phyloP scores from a whole-genome alignment of 2,113 vertebrate genomes.

The Lucifuga dentata region DNA sequence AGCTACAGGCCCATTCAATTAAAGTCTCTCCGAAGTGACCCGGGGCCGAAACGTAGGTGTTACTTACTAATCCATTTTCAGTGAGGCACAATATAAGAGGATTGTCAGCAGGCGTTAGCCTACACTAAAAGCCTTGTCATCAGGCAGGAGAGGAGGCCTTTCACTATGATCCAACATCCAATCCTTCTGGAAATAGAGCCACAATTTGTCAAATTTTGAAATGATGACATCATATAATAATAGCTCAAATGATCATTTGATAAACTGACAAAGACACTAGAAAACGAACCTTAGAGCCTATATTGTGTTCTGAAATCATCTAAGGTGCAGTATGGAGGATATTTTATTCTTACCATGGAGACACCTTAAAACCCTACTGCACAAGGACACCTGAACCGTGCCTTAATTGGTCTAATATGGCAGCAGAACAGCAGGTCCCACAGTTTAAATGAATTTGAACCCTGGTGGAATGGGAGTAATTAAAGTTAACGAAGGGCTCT shows the following conservation, averaged over 20 bases:
- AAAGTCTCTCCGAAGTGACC: constrained; percentile 83
- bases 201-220: too few species aligned
- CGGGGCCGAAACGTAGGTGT: constrained; percentile 67
- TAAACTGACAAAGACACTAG: too few species aligned
- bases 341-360: constrained; percentile 55
- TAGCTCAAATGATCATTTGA: too few species aligned
- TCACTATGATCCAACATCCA: too few species aligned
- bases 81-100: constrained; percentile 82
- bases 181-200: too few species aligned
- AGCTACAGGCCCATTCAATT: constrained; percentile 67
- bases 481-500: constrained; percentile 82
- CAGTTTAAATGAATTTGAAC: constrained; percentile 80
- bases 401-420: constrained; percentile 79
- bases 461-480: constrained; percentile 78
- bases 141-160: constrained; percentile 13
- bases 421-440: constrained; percentile 53
- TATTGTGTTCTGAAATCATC: neutral
- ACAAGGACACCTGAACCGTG: constrained; percentile 37
- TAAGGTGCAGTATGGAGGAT: constrained; percentile 8
- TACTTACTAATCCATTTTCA: constrained; percentile 83
- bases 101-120: constrained; percentile 77
- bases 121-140: constrained; percentile 57
- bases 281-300: too few species aligned
- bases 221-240: too few species aligned
- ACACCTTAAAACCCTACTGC: constrained; percentile 38